Conservation (phyloP, 1,140 invertebrate genomes). For the Psix sp. region DNA sequence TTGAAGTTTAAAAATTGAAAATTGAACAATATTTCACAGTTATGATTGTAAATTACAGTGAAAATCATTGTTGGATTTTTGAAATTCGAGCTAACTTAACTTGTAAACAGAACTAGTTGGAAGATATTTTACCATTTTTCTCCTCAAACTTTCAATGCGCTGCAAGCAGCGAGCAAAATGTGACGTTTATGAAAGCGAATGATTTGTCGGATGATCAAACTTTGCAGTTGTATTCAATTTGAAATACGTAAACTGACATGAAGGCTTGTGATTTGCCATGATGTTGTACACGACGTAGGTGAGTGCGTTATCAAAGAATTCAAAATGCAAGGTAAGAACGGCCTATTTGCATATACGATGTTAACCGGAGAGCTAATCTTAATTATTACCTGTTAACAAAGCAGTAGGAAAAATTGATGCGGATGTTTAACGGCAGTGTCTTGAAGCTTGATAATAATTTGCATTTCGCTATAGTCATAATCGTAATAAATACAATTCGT, state of each 20-base stretch:
- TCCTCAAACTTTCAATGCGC: too few species aligned
- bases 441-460: slow-evolving; percentile 10
- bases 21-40: too few species aligned
- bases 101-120: too few species aligned
- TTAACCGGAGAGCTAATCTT: slow-evolving; percentile 43
- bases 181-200: too few species aligned
- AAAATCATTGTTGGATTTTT: too few species aligned
- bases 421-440: slow-evolving; percentile 20
- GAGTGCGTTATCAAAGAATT: slow-evolving; percentile 45
- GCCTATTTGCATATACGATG: slow-evolving; percentile 38
- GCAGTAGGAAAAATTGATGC: slow-evolving; percentile 20
- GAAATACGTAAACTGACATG: slow-evolving; percentile 36
- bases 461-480: slow-evolving; percentile 7
- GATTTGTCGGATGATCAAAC: too few species aligned
- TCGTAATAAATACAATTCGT: slow-evolving; percentile 31
- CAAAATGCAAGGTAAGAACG: slow-evolving; percentile 27
- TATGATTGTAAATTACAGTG: too few species aligned
- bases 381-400: slow-evolving; percentile 55
- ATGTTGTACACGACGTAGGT: slow-evolving; percentile 32
- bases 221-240: slow-evolving; percentile 45
- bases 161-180: too few species aligned
- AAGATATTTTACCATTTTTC: too few species aligned
- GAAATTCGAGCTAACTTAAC: too few species aligned
- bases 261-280: slow-evolving; percentile 34
- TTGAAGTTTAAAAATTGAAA: too few species aligned